These are phyloP conservation scores for Ptilorrhoa leucosticta DNA, from an alignment of 2,113 vertebrate genomes.

Conservation along the genomic window DNA sequence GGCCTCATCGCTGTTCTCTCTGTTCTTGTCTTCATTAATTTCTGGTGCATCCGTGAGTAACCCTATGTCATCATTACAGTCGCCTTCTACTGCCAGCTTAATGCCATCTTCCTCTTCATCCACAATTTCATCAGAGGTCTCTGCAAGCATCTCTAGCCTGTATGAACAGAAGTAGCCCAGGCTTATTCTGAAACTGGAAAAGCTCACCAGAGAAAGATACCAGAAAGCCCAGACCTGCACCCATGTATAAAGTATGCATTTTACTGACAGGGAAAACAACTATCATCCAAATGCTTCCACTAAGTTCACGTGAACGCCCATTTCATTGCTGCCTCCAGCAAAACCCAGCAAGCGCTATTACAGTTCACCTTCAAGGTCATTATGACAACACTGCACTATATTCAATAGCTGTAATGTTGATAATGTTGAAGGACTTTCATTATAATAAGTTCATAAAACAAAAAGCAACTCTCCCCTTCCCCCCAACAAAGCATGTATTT, in stretches of 20 bases:
- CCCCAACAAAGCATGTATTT: neutral
- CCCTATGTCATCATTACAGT: neutral
- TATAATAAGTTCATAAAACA: neutral
- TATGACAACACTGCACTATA: neutral
- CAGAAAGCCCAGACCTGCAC: neutral
- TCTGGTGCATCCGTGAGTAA: neutral
- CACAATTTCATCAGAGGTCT: slow-evolving; percentile 52
- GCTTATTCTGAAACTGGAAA: neutral
- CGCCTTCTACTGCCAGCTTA: neutral
- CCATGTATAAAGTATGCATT: neutral
- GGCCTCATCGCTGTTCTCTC: neutral
- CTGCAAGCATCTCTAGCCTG: slow-evolving; percentile 71
- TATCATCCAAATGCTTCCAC: neutral
- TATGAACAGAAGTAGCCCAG: neutral
- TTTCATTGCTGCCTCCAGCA: neutral
- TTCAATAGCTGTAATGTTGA: neutral
- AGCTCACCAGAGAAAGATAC: neutral
- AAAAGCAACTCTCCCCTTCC: neutral
- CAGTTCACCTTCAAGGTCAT: neutral
- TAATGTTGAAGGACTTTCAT: neutral
- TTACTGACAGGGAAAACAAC: neutral
- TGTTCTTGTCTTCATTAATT: neutral
- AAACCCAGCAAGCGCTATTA: neutral
- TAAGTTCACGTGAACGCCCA: neutral
- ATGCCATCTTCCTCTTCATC: slow-evolving; percentile 37